Base-by-base conservation (phyloP, 2,797 vertebrate genomes). In the Eurystomus glaucurus region DNA sequence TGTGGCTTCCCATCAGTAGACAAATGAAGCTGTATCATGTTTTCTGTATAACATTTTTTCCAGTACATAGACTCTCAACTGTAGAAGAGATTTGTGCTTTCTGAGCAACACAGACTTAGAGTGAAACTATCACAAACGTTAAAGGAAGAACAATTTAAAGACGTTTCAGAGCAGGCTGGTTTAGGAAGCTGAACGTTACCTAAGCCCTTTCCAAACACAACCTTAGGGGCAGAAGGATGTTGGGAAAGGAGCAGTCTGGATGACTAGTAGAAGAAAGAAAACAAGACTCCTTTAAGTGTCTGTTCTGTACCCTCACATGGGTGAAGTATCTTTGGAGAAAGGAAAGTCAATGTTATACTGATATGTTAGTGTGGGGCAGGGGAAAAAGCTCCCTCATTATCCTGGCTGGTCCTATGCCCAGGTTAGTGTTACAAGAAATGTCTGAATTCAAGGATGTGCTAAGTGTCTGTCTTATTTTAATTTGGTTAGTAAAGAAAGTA, bases 371-470 rank as follows among this genome's bases (percentile, higher is more conserved):
- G 6, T 9, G 22, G 2, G 5, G 2, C 9, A 64, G 22, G 43
- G 43, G 14, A 52, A 68, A 76, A 57, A 51, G 1, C 29, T 82
- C 13, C 5, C 37, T 85, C 37, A 5, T 26, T 75, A 31, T 62
- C 14, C 28, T 55, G 23, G 3, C 35, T 71, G 6, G 23, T 87
- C 5, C 15, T 58, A 14, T 66, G 18, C 9, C 13, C 29, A 48
- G 10, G 4, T n/a, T 21, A 45, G 6, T 37, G 6, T 41, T 68
- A 79, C 4, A 79, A 82, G 33, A 72, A 90, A 37, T 28, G 55
- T 5, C 28, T 0, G 0, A 68, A 51, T 60, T n/a, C 28, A 72
- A 68, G 45, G 16, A 48, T 1, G 1, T 48, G 8, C 3, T 71
- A 54, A 19, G 5, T 29, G 4, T 55, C 26, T 76, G 2, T 43